Conservation (phyloP, 2,888 invertebrate species). For the Macrosoma leucophasiata region DNA sequence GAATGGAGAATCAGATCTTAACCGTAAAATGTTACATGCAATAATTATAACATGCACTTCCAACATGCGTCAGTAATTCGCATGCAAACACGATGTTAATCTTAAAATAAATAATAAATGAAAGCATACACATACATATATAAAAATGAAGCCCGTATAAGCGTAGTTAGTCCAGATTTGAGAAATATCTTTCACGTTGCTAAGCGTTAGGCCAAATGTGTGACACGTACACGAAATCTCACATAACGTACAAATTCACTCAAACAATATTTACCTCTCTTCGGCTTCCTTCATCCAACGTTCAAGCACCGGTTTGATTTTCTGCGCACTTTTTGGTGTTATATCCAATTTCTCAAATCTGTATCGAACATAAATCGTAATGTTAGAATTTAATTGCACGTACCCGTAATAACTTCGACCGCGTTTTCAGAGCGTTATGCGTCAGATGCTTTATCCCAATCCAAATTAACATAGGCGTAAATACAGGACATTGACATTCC, state of each 20-base stretch:
- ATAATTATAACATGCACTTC: too few species aligned
- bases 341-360: constrained; percentile 99
- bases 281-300: constrained; percentile 99
- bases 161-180: constrained; percentile 75
- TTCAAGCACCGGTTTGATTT: constrained; percentile 98
- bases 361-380: constrained; percentile 73
- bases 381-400: constrained; percentile 65
- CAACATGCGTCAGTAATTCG: too few species aligned
- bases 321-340: constrained; percentile 99
- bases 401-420: constrained; percentile 41
- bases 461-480: constrained; percentile 63
- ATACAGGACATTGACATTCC: constrained; percentile 82
- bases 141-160: constrained; percentile 40
- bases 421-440: constrained; percentile 24
- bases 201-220: constrained; percentile 72
- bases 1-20: too few species aligned
- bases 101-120: constrained; percentile 16
- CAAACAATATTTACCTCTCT: constrained; percentile 86
- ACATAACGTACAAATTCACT: constrained; percentile 65
- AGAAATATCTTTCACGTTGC: constrained; percentile 68
- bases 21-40: too few species aligned
- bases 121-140: constrained; percentile 20
- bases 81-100: constrained; percentile 13
- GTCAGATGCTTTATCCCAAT: constrained; percentile 38
- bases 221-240: constrained; percentile 63